These are phyloP conservation scores for Eueides isabella DNA, from an alignment of 1,140 invertebrate genomes.

Conservation along the genomic window DNA sequence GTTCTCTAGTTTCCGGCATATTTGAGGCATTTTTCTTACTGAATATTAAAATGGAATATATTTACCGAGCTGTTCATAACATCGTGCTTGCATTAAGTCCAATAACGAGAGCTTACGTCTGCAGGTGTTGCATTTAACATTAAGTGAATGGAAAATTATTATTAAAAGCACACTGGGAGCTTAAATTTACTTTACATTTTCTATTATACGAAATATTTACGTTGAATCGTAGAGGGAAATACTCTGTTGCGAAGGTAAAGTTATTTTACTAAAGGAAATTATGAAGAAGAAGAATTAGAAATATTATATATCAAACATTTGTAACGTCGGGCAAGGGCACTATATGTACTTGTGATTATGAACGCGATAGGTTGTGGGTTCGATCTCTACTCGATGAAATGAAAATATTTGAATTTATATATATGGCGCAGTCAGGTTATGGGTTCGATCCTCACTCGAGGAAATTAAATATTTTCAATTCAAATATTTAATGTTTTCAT, in stretches of 20 bases:
- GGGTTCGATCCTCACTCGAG: no score
- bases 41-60: not conserved
- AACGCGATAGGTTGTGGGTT: not conserved
- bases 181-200: not conserved
- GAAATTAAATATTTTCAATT: no score
- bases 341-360: no score
- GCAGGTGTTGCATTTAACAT: conserved; percentile 6
- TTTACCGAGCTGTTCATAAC: not conserved
- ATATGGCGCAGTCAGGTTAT: no score
- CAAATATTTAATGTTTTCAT: no score
- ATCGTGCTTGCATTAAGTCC: not conserved
- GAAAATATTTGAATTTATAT: no score
- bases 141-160: conserved; percentile 12
- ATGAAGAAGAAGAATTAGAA: no score
- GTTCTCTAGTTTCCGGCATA: no score
- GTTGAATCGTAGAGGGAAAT: not conserved
- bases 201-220: not conserved
- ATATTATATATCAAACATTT: no score
- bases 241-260: not conserved
- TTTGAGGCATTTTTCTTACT: no score
- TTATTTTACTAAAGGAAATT: no score
- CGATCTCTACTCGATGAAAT: not conserved
- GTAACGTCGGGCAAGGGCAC: no score
- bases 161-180: not conserved
- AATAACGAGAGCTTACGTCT: not conserved